Evolutionary conservation across 2,888 invertebrate species (phyloP).

Genomic region (Coecobrya sp.): DNA sequence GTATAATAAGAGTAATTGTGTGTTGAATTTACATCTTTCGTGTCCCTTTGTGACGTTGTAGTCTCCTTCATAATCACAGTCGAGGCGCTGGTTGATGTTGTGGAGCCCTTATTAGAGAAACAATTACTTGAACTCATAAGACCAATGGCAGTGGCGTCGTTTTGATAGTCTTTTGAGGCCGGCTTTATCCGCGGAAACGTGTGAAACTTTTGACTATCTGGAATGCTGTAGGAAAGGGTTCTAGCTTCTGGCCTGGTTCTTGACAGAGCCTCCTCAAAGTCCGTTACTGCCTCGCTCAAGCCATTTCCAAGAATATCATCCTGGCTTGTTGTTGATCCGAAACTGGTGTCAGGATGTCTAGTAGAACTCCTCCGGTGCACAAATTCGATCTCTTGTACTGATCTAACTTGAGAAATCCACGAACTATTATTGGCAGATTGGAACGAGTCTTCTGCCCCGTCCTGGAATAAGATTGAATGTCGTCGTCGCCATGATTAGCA

Average conservation of each 20-base stretch:
- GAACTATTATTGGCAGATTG: constrained; percentile 59
- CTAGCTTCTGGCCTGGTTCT: constrained; percentile 88
- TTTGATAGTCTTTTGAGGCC: constrained; percentile 70
- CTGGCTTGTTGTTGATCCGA: constrained; percentile 47
- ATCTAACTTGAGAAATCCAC: constrained; percentile 80
- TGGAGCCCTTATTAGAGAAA: constrained; percentile 80
- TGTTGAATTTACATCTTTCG: constrained; percentile 42
- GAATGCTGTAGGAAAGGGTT: constrained; percentile 83
- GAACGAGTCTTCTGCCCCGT: constrained; percentile 69
- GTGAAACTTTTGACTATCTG: constrained; percentile 85
- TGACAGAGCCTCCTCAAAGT: constrained; percentile 92
- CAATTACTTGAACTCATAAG: constrained; percentile 67
- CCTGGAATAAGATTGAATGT: constrained; percentile 54
- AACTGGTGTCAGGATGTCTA: constrained; percentile 45
- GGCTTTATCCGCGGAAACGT: constrained; percentile 85
- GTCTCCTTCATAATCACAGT: constrained; percentile 84
- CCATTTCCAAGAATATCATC: constrained; percentile 81
- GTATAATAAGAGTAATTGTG: not conserved
- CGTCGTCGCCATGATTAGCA: constrained; percentile 50
- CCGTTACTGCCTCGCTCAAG: constrained; percentile 90
- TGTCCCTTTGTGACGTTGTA: constrained; percentile 61
- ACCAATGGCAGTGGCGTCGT: constrained; percentile 57
- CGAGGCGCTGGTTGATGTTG: constrained; percentile 78
- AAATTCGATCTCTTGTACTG: constrained; percentile 71
- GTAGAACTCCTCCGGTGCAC: constrained; percentile 30